Evolutionary conservation across 2,797 vertebrate genomes (phyloP).

Genomic region (Trachops cirrhosus): DNA sequence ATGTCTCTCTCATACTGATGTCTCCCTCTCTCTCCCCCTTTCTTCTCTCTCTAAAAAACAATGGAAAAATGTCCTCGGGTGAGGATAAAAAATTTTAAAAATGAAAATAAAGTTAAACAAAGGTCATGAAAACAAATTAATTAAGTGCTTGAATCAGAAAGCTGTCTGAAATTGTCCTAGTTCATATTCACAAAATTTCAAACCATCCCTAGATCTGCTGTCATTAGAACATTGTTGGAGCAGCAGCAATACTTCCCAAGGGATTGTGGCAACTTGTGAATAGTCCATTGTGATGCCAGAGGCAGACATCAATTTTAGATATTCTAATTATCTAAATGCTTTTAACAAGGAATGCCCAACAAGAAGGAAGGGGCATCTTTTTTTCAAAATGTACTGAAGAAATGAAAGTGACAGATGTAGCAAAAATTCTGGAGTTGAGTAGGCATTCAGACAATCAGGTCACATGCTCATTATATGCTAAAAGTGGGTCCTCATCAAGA

Average conservation of each 20-base stretch:
- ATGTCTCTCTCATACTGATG: no score
- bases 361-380: not conserved
- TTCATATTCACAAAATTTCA: not conserved
- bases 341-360: not conserved
- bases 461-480: no score
- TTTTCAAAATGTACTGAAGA: not conserved
- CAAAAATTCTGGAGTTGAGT: not conserved
- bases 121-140: not conserved
- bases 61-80: no score
- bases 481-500: not conserved
- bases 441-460: not conserved
- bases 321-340: not conserved
- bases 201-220: not conserved
- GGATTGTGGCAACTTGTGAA: not conserved
- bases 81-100: no score
- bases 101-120: not conserved
- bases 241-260: not conserved
- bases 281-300: not conserved
- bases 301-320: conserved; percentile 2
- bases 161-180: not conserved
- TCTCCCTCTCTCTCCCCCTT: no score
- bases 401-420: not conserved
- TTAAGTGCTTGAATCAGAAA: conserved; percentile 3
- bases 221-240: not conserved
- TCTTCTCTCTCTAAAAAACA: no score